Evolutionary conservation across 2,113 vertebrate species (phyloP).

Genomic region (Etheostoma spectabile): DNA sequence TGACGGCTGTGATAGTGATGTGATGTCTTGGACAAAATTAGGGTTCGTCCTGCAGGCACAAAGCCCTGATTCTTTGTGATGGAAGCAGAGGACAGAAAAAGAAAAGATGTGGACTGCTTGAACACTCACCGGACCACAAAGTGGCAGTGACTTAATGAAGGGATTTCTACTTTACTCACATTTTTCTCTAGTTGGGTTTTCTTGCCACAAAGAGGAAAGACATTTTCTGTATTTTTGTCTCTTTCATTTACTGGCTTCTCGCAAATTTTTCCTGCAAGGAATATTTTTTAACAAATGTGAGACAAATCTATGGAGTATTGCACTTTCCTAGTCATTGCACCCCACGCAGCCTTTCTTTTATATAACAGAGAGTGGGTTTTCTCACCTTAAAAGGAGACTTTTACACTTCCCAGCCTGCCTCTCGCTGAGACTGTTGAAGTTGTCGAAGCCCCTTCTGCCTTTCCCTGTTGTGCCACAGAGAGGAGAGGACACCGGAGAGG

Average conservation of each 20-base stretch:
- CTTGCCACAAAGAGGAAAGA: constrained; percentile 11
- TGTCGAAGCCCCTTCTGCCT: constrained; percentile 62
- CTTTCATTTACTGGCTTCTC: constrained; percentile 11
- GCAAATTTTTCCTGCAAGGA: constrained; percentile 21
- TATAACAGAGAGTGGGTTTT: constrained; percentile 79
- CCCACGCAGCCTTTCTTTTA: constrained; percentile 76
- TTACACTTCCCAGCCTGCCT: constrained; percentile 75
- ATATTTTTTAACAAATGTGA: constrained; percentile 48
- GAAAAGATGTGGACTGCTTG: constrained; percentile 44
- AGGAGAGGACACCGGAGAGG: constrained; percentile 48
- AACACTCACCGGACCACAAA: constrained; percentile 56
- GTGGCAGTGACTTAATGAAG: constrained; percentile 56
- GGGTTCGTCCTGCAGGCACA: constrained; percentile 47
- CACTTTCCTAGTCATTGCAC: constrained; percentile 61
- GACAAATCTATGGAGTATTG: constrained; percentile 56
- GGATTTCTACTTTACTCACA: constrained; percentile 50
- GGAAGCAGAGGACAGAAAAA: constrained; percentile 65
- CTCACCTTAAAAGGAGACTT: constrained; percentile 88
- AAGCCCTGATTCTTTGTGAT: constrained; percentile 63
- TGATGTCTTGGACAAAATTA: constrained; percentile 41
- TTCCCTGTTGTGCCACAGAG: constrained; percentile 75
- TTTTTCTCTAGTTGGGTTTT: constrained; percentile 21
- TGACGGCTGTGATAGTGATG: constrained; percentile 31
- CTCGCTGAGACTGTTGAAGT: constrained; percentile 65
- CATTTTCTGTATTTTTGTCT: constrained; percentile 19